phyloP scores from a whole-genome alignment of 2,888 invertebrate species.

The Drosophila emarginata region DNA sequence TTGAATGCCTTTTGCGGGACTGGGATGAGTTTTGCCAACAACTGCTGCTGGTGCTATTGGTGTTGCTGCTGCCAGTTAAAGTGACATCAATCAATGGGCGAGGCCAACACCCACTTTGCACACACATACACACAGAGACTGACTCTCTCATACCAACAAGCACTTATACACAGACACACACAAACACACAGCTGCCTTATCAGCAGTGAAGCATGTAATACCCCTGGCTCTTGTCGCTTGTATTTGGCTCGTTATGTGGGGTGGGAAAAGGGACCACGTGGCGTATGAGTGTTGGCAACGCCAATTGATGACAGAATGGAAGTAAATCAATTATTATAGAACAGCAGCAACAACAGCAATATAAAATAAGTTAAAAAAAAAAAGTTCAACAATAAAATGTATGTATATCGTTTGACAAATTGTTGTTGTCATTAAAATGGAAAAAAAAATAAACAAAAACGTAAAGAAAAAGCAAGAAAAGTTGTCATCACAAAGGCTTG shows the following conservation, averaged over 20 bases:
- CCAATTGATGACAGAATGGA: conserved; percentile 63
- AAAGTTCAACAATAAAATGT: conserved; percentile 9
- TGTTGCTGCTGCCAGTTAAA: conserved; percentile 4
- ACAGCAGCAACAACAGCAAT: conserved; percentile 13
- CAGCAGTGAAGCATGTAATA: conserved; percentile 58
- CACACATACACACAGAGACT: conserved; percentile 17
- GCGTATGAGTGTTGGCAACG: conserved; percentile 70
- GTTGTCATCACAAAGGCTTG: conserved; percentile 19
- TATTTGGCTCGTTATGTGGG: conserved; percentile 40
- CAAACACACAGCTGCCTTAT: conserved; percentile 48
- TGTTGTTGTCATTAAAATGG: conserved; percentile 68
- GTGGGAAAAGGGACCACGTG: conserved; percentile 50
- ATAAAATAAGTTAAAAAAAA: conserved; percentile 32
- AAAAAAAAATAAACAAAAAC: conserved; percentile 28
- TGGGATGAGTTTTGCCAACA: conserved; percentile 12
- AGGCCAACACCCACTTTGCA: conserved; percentile 70
- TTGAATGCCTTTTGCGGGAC: conserved; percentile 13
- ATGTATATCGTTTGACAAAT: conserved; percentile 58
- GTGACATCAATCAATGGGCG: conserved; percentile 75
- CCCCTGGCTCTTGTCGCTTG: conserved; percentile 28
- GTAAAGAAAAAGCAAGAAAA: conserved; percentile 19
- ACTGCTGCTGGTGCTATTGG: conserved; percentile 2
- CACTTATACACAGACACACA: not conserved
- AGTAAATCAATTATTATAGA: conserved; percentile 74
- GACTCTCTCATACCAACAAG: too few relatives aligned